Conservation (phyloP, 1,140 invertebrate species). For the Cardiocondyla obscurior region DNA sequence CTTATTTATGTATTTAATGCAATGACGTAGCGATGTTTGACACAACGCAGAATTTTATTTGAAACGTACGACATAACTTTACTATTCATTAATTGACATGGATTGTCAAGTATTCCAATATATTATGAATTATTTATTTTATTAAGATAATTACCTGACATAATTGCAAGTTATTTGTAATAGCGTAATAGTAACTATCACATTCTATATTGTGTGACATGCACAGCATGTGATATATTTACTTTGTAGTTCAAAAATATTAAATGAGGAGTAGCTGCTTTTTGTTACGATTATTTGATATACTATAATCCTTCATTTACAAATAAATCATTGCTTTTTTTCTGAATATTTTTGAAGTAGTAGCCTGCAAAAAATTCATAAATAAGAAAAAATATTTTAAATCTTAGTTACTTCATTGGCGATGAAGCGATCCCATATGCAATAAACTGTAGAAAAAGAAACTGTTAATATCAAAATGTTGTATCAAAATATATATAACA, state of each 20-base stretch:
- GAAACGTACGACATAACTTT: slow-evolving; percentile 19
- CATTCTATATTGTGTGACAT: background rate
- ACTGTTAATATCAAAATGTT: slow-evolving; percentile 65
- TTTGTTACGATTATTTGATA: slow-evolving; percentile 2
- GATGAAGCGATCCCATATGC: background rate
- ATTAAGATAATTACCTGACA: background rate
- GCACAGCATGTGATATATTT: background rate
- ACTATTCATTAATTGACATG: slow-evolving; percentile 46
- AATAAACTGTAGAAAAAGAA: background rate
- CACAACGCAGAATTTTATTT: slow-evolving; percentile 44
- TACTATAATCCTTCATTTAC: background rate
- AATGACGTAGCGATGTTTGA: slow-evolving; percentile 14
- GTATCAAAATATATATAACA: slow-evolving; percentile 51
- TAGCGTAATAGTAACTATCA: slow-evolving; percentile 28
- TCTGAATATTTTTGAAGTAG: background rate
- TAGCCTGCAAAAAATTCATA: background rate
- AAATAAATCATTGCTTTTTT: background rate
- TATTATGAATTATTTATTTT: slow-evolving; percentile 28
- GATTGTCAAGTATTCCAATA: slow-evolving; percentile 29
- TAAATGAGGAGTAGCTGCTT: slow-evolving; percentile 44
- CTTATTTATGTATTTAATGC: slow-evolving; percentile 64
- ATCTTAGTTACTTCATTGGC: background rate
- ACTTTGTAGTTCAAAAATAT: background rate
- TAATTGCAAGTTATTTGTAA: slow-evolving; percentile 17
- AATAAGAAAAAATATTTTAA: background rate